Evolutionary conservation across 2,797 vertebrate genomes (phyloP).

Genomic region (Malurus leucopterus): DNA sequence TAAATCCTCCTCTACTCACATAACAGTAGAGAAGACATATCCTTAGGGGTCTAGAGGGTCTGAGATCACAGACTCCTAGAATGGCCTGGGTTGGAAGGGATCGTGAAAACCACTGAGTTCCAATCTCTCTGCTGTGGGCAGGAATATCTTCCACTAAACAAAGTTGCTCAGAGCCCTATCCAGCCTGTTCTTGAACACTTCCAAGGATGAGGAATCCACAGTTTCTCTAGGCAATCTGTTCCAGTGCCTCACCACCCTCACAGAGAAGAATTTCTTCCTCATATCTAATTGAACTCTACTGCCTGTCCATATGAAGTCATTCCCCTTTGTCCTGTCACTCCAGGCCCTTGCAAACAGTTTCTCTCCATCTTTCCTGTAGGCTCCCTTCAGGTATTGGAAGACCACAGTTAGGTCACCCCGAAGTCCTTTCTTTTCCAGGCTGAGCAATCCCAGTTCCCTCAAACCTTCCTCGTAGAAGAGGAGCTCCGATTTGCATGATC

Average conservation of each 20-base stretch:
- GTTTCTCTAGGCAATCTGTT: background rate
- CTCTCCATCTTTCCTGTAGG: background rate
- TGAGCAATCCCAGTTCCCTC: background rate
- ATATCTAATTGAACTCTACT: background rate
- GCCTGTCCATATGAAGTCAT: background rate
- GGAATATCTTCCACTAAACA: background rate
- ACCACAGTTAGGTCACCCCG: too few species aligned
- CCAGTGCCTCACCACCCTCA: background rate
- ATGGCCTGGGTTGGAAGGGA: background rate
- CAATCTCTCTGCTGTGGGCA: background rate
- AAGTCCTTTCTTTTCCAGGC: background rate
- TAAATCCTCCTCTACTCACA: background rate
- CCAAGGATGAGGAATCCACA: background rate
- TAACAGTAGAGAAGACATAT: background rate
- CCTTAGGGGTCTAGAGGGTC: background rate
- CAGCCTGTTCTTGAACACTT: background rate
- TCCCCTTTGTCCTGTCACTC: background rate
- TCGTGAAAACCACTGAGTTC: background rate
- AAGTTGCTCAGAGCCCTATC: background rate
- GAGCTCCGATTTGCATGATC: background rate
- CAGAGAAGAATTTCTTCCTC: background rate
- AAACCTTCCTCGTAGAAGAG: background rate
- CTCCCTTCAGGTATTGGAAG: background rate
- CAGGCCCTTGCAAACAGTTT: background rate
- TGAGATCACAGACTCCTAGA: background rate